Base-by-base conservation (phyloP, 2,888 invertebrate species). In the Meteorus cinctellus region DNA sequence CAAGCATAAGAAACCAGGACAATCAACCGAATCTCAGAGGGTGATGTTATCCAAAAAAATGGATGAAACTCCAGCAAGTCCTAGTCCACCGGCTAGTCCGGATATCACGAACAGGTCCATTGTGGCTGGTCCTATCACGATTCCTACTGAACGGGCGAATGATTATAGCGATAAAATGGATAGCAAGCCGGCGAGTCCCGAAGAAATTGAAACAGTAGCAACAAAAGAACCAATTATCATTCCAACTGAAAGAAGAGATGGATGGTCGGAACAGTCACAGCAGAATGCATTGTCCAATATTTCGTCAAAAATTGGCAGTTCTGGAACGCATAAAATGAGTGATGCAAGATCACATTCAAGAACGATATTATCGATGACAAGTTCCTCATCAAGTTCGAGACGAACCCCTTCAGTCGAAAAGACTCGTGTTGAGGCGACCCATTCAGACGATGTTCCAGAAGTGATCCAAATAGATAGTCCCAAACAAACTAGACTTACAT, bases 31-130 rank as follows among this genome's bases (percentile, higher is more conserved):
- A 55, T 27, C 51, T 24, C 27, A n/a, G 60, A 41, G 34, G 29
- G 31, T 29, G 62, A 62, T 62, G 24, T 34, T 24, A 19, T 41
- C 68, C 55, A 67, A 36, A 62, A 77, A 78, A 16, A 76, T 83
- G 27, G 83, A 88, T 10, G 86, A 89, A 68, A 90, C 91, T 14
- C 91, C 91, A 5, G 89, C 90, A 4, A 91, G 91, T 80, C 90
- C 91, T 4, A 91, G 90, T 83, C 91, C 91, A 41, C 86, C 90
- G 2, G 85, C 86, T 4, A 89, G 89, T 81, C 86, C 89, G 4
- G 85, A 85, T 60, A 29, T 29, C n/a, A 45, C 16, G 48, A 19
- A 45, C 63, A 19, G 82, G 10, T 80, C 84, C 0, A 74, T 69
- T 62, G 69, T 75, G 24, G 82, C 84, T 19, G 8, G 55, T 55